Percentiles rank a stretch among this genome's conserved stretches.
Evolutionary conservation across 2,888 invertebrate genomes (phyloP).

Genomic region (Euclidia mi): DNA sequence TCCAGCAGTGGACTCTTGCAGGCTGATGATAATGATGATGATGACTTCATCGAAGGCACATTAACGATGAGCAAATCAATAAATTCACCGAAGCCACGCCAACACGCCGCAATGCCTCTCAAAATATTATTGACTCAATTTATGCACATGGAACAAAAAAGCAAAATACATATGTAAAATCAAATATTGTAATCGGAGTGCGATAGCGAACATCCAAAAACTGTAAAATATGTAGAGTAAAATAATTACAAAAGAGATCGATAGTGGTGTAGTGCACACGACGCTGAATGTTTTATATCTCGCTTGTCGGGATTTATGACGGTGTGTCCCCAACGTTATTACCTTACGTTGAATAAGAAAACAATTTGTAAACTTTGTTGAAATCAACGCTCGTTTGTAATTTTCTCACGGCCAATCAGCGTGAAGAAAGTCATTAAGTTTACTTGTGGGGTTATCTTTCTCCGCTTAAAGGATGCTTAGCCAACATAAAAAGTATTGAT

Average conservation of each 20-base stretch:
- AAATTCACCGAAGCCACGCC: no score
- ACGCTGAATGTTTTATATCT: constrained; percentile 41
- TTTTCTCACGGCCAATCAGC: constrained; percentile 68
- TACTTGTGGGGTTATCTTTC: constrained; percentile 59
- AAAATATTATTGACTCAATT: no score
- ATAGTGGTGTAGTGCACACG: constrained; percentile 41
- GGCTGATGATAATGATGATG: no score
- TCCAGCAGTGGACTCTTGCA: no score
- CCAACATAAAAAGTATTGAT: constrained; percentile 37
- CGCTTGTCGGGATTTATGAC: constrained; percentile 45
- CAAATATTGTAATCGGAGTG: constrained; percentile 41
- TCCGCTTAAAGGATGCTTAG: constrained; percentile 34
- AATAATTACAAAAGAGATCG: constrained; percentile 52
- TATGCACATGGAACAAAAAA: constrained; percentile 23
- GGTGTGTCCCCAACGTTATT: constrained; percentile 58
- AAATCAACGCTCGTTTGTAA: constrained; percentile 69
- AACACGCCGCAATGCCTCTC: no score
- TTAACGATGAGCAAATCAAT: no score
- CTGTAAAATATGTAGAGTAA: constrained; percentile 47
- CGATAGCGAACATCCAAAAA: constrained; percentile 43
- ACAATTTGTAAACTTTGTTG: constrained; percentile 66
- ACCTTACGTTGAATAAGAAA: constrained; percentile 63
- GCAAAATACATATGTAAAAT: constrained; percentile 29
- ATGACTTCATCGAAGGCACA: no score
- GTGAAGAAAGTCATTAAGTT: constrained; percentile 67